These are phyloP conservation scores for Cricetomys ansorgei DNA, from an alignment of 2,113 vertebrate species.

Conservation along the genomic window DNA sequence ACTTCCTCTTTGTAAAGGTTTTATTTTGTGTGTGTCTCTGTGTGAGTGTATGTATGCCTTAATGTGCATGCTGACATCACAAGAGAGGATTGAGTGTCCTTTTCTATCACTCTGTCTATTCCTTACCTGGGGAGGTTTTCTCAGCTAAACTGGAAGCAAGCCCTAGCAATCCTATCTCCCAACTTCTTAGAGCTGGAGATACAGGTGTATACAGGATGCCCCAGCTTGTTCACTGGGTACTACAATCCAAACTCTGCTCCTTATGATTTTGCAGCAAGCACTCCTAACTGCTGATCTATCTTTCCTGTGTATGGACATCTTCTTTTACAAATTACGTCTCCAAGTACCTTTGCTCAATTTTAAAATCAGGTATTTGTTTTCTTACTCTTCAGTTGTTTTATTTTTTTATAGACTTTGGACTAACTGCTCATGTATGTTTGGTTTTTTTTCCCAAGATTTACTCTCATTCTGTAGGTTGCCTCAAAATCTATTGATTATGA, in stretches of 20 bases:
- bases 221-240: not conserved
- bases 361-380: not conserved
- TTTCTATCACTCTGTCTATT: not conserved
- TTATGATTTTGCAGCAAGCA: not conserved
- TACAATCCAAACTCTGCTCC: not conserved
- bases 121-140: not conserved
- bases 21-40: not conserved
- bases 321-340: not conserved
- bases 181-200: not conserved
- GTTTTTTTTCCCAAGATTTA: slow-evolving; percentile 14
- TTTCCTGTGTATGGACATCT: not conserved
- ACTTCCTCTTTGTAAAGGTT: not conserved
- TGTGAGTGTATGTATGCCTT: not conserved
- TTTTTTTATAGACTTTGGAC: not conserved
- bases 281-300: not conserved
- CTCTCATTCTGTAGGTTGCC: not conserved
- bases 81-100: not conserved
- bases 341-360: not conserved
- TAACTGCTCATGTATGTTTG: not conserved
- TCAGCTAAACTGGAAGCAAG: not conserved
- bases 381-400: not conserved
- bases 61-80: not conserved
- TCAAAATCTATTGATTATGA: not conserved
- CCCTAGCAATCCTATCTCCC: not conserved
- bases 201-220: not conserved